Percentiles rank a stretch among this genome's conserved stretches.
phyloP scores from a whole-genome alignment of 2,888 invertebrate species.

The Corythucha ciliata region DNA sequence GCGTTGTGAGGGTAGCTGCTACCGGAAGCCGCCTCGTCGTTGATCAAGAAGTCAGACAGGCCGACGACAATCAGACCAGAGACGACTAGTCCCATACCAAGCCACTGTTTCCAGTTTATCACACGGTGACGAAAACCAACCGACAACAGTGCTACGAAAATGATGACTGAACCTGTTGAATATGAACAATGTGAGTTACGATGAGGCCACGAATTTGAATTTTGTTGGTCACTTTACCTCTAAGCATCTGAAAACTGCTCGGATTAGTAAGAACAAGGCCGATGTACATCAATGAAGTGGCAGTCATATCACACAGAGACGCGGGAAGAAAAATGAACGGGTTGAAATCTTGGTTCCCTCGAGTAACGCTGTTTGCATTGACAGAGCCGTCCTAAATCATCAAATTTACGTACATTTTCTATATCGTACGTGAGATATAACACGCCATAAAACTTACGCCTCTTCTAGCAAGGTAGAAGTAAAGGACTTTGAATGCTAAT shows the following conservation, averaged over 20 bases:
- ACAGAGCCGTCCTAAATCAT: constrained; percentile 43
- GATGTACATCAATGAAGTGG: constrained; percentile 82
- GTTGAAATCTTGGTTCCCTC: constrained; percentile 66
- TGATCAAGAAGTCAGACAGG: constrained; percentile 62
- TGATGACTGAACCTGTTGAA: constrained; percentile 72
- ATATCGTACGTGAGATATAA: neutral
- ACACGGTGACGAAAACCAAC: constrained; percentile 63
- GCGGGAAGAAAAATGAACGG: constrained; percentile 73
- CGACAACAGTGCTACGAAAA: constrained; percentile 83
- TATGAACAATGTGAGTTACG: too few relatives aligned
- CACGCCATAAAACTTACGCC: constrained; percentile 41
- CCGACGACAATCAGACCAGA: constrained; percentile 64
- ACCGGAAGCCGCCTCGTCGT: too few relatives aligned
- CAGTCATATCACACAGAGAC: constrained; percentile 79
- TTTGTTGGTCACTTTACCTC: too few relatives aligned
- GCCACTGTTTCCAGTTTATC: constrained; percentile 60
- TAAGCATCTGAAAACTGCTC: constrained; percentile 92
- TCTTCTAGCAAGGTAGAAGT: constrained; percentile 47
- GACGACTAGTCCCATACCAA: constrained; percentile 63
- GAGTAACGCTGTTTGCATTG: constrained; percentile 32
- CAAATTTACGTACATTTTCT: too few relatives aligned
- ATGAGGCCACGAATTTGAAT: too few relatives aligned
- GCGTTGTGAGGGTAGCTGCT: too few relatives aligned
- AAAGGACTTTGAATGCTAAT: constrained; percentile 62
- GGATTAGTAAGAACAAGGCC: constrained; percentile 85